These are phyloP conservation scores for Morbakka virulenta DNA, from an alignment of 30 jellyfish, hydroid and myxozoan species.

Conservation along the genomic window DNA sequence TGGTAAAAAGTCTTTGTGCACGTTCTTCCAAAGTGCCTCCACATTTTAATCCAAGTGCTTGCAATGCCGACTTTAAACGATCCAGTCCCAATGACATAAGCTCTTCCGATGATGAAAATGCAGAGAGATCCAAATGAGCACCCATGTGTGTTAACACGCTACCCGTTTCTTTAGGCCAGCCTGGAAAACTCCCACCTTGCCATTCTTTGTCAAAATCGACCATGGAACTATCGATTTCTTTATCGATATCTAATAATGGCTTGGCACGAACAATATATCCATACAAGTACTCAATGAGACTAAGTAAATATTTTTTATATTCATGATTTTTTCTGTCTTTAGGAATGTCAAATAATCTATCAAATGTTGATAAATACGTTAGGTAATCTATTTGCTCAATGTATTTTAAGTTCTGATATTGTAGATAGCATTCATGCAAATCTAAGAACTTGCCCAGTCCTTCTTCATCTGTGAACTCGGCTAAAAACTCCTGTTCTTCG, in stretches of 20 bases:
- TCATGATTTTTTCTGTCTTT: conserved; percentile 82
- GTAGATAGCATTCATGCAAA: conserved; percentile 76
- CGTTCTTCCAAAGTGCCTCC: conserved; percentile 95
- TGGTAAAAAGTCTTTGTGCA: conserved; percentile 81
- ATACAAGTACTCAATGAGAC: conserved; percentile 76
- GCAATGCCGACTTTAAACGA: conserved; percentile 84
- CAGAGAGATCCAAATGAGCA: conserved; percentile 88
- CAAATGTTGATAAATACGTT: conserved; percentile 70
- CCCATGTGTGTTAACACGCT: conserved; percentile 92
- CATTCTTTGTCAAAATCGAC: conserved; percentile 76
- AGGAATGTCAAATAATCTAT: conserved; percentile 80
- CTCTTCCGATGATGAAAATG: conserved; percentile 90
- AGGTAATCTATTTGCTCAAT: conserved; percentile 86
- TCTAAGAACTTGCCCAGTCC: conserved; percentile 93
- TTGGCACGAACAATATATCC: conserved; percentile 71
- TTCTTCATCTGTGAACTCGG: conserved; percentile 94
- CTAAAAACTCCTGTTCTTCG: conserved; percentile 89
- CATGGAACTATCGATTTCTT: conserved; percentile 64
- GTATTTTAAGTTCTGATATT: conserved; percentile 71
- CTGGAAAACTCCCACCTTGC: conserved; percentile 86
- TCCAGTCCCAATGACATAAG: conserved; percentile 96
- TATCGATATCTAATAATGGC: conserved; percentile 77
- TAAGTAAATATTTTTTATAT: conserved; percentile 65
- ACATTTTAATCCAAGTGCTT: conserved; percentile 82
- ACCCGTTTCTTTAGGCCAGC: conserved; percentile 99